Base-by-base conservation (phyloP, 53 echinoderm and acorn worm genomes). In the Echinarachnius parma region DNA sequence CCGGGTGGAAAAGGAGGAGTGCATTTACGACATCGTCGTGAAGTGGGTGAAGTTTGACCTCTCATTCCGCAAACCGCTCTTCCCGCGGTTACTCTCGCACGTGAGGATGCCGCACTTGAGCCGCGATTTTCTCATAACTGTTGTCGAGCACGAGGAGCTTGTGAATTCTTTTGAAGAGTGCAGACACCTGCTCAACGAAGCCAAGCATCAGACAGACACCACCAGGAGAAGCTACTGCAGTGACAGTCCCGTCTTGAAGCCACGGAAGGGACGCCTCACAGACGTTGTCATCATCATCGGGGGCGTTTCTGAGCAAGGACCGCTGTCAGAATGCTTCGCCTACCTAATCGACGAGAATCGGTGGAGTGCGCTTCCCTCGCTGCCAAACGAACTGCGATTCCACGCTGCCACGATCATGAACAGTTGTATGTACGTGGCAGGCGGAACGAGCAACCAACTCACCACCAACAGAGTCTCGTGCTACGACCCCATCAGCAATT, bases 211-310 rank as follows among this genome's bases (percentile, higher is more conserved):
- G 54, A 95, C 95, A 8, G 90, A 91, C 69, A 95, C 96, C 1
- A 86, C 96, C 7, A 87, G 96, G 53, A 36, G 81, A 21, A 95
- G 96, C 53, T 95, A 95, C 80, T 95, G 96, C 28, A 91, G 89
- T n/a, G 96, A 95, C 71, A 95, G 96, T 48, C 96, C 96, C 2
- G 96, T 95, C 13, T 46, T 95, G 76, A 95, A 91, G 57, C 96
- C 96, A 3, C 90, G 96, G 3, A 95, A 95, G 66, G 96, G 96
- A 22, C 81, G 91, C 46, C 50, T 95, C 21, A 91, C 87, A 30
- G 96, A 95, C 52, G 96, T 95, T 20, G 91, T 95, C 24, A 79
- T 95, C 63, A 95, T 95, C 49, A 95, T 90, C 0, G 96, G 96
- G 34, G 96, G 96, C 20, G 90, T 95, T 25, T 91, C 91, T 3